phyloP scores from a whole-genome alignment of 2,888 invertebrate species.

The Arctia plantaginis region DNA sequence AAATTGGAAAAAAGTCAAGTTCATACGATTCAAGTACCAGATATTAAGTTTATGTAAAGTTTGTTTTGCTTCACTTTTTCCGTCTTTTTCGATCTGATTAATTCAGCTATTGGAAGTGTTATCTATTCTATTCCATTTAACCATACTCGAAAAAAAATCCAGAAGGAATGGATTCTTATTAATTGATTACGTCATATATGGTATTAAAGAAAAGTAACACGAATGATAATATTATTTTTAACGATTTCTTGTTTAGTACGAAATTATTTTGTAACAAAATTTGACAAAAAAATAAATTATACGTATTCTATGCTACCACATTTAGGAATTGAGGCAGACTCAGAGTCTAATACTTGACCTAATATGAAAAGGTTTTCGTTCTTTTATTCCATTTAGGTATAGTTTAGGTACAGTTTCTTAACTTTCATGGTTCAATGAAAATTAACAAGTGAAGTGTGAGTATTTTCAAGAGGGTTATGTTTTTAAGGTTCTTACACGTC shows the following conservation, averaged over 20 bases:
- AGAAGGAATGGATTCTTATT: neutral
- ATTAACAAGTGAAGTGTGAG: slow-evolving; percentile 50
- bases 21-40: neutral
- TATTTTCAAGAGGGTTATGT: slow-evolving; percentile 48
- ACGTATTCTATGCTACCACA: too few relatives aligned
- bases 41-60: neutral
- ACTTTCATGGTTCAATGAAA: slow-evolving; percentile 24
- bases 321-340: neutral
- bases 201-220: too few relatives aligned
- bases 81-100: neutral
- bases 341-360: neutral
- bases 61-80: neutral
- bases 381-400: neutral
- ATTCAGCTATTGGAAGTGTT: neutral
- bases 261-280: neutral
- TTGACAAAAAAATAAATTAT: too few relatives aligned
- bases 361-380: neutral
- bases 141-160: neutral
- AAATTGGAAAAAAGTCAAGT: neutral
- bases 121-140: neutral
- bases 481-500: slow-evolving; percentile 41
- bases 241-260: neutral
- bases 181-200: too few relatives aligned
- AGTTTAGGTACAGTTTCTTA: slow-evolving; percentile 4
- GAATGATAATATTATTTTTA: too few relatives aligned